Conservation (phyloP, 1,140 invertebrate genomes). For the Zeugodacus cucurbitae region DNA sequence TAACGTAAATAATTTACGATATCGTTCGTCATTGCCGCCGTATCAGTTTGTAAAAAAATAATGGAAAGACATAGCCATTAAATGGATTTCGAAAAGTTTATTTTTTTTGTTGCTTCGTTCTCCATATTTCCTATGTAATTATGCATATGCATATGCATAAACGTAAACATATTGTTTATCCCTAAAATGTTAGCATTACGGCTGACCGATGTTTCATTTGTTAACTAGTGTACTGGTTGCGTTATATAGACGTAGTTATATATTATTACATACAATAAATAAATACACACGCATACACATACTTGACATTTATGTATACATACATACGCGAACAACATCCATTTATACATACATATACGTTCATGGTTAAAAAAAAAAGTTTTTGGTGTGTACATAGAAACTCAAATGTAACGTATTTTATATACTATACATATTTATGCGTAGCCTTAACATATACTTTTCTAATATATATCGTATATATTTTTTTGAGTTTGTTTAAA, state of each 20-base stretch:
- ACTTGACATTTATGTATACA: background rate
- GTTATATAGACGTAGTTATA: slow-evolving; percentile 36
- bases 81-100: slow-evolving; percentile 2
- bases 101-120: slow-evolving; percentile 17
- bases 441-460: slow-evolving; percentile 11
- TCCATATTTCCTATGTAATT: slow-evolving; percentile 7
- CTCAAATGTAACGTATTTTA: background rate
- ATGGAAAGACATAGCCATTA: slow-evolving; percentile 48
- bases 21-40: slow-evolving; percentile 56
- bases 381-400: slow-evolving; percentile 8
- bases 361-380: background rate
- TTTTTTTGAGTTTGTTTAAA: background rate
- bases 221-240: slow-evolving; percentile 34
- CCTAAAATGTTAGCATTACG: background rate
- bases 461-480: background rate
- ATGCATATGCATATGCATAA: slow-evolving; percentile 1
- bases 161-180: slow-evolving; percentile 14
- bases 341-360: background rate
- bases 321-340: background rate
- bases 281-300: background rate
- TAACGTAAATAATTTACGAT: slow-evolving; percentile 53
- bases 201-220: slow-evolving; percentile 16
- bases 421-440: background rate
- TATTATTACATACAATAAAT: slow-evolving; percentile 12
- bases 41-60: slow-evolving; percentile 65